Conservation (phyloP, 2,113 vertebrate species). For the Perca schrenkii region DNA sequence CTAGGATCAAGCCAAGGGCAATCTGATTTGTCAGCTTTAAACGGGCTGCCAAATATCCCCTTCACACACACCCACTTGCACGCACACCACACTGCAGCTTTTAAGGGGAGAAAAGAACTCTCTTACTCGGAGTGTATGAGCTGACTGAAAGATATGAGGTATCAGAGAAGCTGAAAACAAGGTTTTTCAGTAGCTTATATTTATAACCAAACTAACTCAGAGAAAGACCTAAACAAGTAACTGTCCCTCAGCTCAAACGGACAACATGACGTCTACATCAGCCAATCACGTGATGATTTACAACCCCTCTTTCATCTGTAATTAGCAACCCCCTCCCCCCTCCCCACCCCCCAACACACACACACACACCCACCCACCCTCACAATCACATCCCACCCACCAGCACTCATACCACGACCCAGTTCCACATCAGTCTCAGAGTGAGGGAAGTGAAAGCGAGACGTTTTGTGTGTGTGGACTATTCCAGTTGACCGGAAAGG, state of each 20-base stretch:
- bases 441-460: conserved; percentile 34
- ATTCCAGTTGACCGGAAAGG: conserved; percentile 42
- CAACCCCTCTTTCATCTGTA: conserved; percentile 22
- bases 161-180: not conserved
- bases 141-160: not conserved
- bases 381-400: not conserved
- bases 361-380: no score
- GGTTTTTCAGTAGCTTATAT: not conserved
- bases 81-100: conserved; percentile 41
- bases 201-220: not conserved
- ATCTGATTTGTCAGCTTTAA: conserved; percentile 80
- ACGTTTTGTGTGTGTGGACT: conserved; percentile 9
- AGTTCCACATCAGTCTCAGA: conserved; percentile 22
- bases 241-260: not conserved
- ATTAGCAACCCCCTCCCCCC: conserved; percentile 43
- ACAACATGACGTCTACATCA: conserved; percentile 36
- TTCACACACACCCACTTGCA: conserved; percentile 54
- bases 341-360: no score
- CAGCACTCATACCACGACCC: conserved; percentile 5
- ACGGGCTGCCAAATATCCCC: conserved; percentile 66
- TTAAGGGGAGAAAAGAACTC: conserved; percentile 8
- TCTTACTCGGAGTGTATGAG: not conserved
- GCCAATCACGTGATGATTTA: conserved; percentile 48
- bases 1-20: conserved; percentile 62
- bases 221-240: not conserved